These are phyloP conservation scores for Phalacrocorax pelagicus DNA, from an alignment of 2,113 vertebrate genomes.

Conservation along the genomic window DNA sequence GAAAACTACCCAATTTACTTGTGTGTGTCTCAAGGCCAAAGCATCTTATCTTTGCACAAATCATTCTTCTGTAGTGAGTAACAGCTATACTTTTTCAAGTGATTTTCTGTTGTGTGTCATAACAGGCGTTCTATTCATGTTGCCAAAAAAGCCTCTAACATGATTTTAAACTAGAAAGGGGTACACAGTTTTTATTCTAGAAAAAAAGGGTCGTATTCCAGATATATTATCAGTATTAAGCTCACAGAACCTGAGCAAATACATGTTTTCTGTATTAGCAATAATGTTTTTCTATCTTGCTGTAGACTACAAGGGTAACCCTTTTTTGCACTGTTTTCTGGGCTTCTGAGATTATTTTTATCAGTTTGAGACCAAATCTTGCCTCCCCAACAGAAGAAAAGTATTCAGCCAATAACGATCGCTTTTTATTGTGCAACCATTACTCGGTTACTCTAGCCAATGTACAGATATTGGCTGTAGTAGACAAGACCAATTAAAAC, in stretches of 20 bases:
- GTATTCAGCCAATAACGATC: background rate
- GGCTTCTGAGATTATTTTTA: background rate
- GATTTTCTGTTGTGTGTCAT: constrained; percentile 44
- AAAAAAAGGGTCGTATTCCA: background rate
- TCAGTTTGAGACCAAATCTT: background rate
- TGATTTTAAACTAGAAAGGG: constrained; percentile 19
- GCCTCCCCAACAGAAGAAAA: background rate
- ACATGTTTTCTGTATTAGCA: background rate
- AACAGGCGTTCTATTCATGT: constrained; percentile 34
- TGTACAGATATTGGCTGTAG: constrained; percentile 65
- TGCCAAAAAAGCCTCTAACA: background rate
- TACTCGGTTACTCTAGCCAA: constrained; percentile 62
- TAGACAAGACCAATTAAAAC: constrained; percentile 75
- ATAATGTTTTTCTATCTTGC: background rate
- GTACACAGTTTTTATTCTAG: background rate
- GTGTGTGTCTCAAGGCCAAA: constrained; percentile 63
- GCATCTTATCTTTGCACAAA: constrained; percentile 55
- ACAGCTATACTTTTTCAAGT: constrained; percentile 51
- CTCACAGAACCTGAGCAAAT: background rate
- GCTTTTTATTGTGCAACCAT: constrained; percentile 38
- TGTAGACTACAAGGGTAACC: background rate
- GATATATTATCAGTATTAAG: background rate
- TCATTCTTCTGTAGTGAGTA: constrained; percentile 59
- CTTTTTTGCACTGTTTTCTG: background rate
- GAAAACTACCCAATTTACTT: constrained; percentile 64